Evolutionary conservation across 2,888 invertebrate genomes (phyloP).

Genomic region (Euclidia mi): DNA sequence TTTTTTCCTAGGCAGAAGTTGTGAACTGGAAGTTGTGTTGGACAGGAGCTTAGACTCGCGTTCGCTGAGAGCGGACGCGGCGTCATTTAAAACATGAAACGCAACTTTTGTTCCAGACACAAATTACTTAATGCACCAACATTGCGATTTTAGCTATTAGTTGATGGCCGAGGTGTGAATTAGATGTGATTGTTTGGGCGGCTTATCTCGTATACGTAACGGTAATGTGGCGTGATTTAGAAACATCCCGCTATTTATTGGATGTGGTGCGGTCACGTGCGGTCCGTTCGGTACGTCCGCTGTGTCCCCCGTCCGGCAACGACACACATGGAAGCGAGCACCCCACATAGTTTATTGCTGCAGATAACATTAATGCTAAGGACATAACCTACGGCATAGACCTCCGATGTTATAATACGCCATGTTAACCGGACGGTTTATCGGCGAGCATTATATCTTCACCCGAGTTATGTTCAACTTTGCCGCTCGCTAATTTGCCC

Average conservation of each 20-base stretch:
- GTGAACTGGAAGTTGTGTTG: slow-evolving; percentile 35
- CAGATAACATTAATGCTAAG: slow-evolving; percentile 75
- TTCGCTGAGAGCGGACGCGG: slow-evolving; percentile 37
- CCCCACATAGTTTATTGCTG: slow-evolving; percentile 67
- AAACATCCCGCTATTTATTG: slow-evolving; percentile 20
- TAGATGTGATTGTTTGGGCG: slow-evolving; percentile 16
- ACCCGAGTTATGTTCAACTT: slow-evolving; percentile 57
- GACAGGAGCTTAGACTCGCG: slow-evolving; percentile 42
- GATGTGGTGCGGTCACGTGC: slow-evolving; percentile 37
- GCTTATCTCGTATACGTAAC: slow-evolving; percentile 5
- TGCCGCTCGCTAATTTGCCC: slow-evolving; percentile 36
- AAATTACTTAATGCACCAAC: slow-evolving; percentile 31
- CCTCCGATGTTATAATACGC: slow-evolving; percentile 67
- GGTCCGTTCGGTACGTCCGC: slow-evolving; percentile 49
- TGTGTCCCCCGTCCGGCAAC: too few relatives aligned
- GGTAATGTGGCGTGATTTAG: slow-evolving; percentile 20
- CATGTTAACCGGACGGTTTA: slow-evolving; percentile 64
- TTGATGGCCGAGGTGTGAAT: slow-evolving; percentile 25
- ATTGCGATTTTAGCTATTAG: slow-evolving; percentile 19
- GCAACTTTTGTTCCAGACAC: slow-evolving; percentile 36
- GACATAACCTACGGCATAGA: slow-evolving; percentile 69
- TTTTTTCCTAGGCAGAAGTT: slow-evolving; percentile 36
- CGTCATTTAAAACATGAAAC: slow-evolving; percentile 42
- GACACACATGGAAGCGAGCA: slow-evolving; percentile 65
- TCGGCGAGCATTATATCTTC: slow-evolving; percentile 64